phyloP scores from a whole-genome alignment of 1,140 invertebrate species.

The Drosophila miranda region DNA sequence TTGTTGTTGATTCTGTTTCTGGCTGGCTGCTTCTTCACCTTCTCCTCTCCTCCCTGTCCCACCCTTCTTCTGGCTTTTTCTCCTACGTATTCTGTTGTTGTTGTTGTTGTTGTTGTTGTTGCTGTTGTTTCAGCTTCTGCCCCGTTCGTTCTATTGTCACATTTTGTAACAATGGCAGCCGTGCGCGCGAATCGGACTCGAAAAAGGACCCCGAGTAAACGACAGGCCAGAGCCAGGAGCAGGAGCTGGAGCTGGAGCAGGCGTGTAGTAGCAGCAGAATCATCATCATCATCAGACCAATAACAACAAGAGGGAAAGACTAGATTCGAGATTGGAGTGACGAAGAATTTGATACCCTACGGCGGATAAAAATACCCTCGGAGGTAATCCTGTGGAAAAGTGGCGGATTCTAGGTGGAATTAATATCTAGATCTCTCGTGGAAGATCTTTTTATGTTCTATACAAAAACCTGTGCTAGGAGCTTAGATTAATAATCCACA shows the following conservation, averaged over 20 bases:
- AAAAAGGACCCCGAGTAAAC: constrained; percentile 56
- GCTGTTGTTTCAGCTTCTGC: constrained; percentile 7
- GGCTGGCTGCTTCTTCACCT: constrained; percentile 27
- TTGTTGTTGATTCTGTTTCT: constrained; percentile 28
- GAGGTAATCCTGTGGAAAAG: no score
- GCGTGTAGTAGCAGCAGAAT: constrained; percentile 16
- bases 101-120: no score
- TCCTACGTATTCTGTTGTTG: neutral
- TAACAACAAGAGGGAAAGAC: constrained; percentile 26
- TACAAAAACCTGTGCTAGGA: no score
- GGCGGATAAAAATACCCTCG: no score
- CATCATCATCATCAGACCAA: constrained; percentile 26
- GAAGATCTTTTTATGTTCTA: no score
- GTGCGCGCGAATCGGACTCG: constrained; percentile 72
- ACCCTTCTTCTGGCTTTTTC: neutral
- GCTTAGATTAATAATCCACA: no score
- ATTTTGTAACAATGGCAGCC: constrained; percentile 72
- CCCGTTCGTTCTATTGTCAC: constrained; percentile 65
- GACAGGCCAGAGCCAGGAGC: constrained; percentile 32
- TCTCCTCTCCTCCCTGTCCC: neutral
- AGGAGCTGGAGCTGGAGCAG: constrained; percentile 5
- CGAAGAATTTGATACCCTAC: no score
- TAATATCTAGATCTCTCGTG: no score
- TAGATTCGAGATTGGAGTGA: constrained; percentile 19
- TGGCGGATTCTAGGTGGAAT: no score